phyloP scores from a whole-genome alignment of 1,140 invertebrate genomes.

The Aphaenogaster rudis region DNA sequence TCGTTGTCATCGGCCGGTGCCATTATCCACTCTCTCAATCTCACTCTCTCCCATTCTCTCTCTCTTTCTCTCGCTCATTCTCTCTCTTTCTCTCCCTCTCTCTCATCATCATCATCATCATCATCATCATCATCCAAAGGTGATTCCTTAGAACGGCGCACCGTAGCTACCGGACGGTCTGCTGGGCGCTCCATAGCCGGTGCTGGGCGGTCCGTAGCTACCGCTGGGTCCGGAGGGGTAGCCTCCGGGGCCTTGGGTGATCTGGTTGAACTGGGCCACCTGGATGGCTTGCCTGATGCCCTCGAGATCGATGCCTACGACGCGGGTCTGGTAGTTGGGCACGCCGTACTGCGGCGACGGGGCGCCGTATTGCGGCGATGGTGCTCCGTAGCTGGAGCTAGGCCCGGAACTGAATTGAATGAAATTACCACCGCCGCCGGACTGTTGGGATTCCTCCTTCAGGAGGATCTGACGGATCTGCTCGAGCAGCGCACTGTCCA shows the following conservation, averaged over 20 bases:
- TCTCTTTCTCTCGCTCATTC: conserved; percentile 20
- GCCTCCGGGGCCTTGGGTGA: conserved; percentile 83
- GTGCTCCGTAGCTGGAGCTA: conserved; percentile 87
- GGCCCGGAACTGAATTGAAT: conserved; percentile 31
- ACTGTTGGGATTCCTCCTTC: conserved; percentile 90
- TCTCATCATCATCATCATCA: conserved; percentile 56
- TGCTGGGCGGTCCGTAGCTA: conserved; percentile 84
- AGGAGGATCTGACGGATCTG: conserved; percentile 93
- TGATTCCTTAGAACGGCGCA: conserved; percentile 77
- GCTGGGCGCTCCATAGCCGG: conserved; percentile 84
- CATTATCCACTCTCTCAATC: conserved; percentile 70
- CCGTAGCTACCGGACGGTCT: conserved; percentile 82
- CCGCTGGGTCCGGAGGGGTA: conserved; percentile 88
- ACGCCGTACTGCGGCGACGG: conserved; percentile 89
- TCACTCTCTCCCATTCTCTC: conserved; percentile 48
- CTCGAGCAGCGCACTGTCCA: conserved; percentile 92
- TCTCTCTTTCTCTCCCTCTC: conserved; percentile 20
- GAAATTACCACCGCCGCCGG: conserved; percentile 67
- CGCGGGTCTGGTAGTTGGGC: conserved; percentile 88
- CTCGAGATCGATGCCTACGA: conserved; percentile 92
- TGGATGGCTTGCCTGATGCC: conserved; percentile 92
- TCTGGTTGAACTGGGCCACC: conserved; percentile 91
- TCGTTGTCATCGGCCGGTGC: conserved; percentile 67
- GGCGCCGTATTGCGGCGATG: conserved; percentile 88
- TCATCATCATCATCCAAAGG: conserved; percentile 62